Base-by-base conservation (phyloP, 37 sponge, comb jelly and placozoan species). In the Aplysina aerophoba region DNA sequence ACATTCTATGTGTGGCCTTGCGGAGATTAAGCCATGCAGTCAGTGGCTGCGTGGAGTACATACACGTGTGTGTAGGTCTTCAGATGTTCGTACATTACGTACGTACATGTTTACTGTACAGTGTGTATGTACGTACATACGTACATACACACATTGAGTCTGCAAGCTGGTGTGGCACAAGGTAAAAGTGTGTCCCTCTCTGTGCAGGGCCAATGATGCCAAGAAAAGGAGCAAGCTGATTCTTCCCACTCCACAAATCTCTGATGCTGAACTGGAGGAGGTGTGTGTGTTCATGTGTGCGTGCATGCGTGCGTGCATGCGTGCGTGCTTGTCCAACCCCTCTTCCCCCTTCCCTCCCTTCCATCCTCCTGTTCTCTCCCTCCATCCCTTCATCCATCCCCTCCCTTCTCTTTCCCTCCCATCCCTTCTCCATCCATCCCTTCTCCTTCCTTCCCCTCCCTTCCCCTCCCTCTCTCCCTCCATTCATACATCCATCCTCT, bases 201-300 rank as follows among this genome's bases (percentile, higher is more conserved):
- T 3, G 1, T 55, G 8, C 75, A 39, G 27, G 0, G 17, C 27
- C 63, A 64, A n/a, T 74, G 36, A 87, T 0, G 74, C 73, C 31
- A 88, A 66, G 75, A 98, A 96, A 81, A 60, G 99, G 27, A 93
- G 96, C 84, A 98, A 98, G 71, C 89, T 98, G 55, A 93, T 98
- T 17, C 91, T 98, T 8, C 99, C 99, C 25, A 79, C 99, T 66
- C 99, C 99, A 13, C 99, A 98, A 84, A 92, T 98, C 33, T 94
- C 96, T n/a, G 96, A 98, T 41, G 15, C 56, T 59, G 99, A 98
- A 57, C 67, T 98, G 27, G 95, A 94, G 62, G 99, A 98, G 89
- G 92, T 94, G 44, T 24, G 81, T 54, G 24, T 25, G 78, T 75
- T 21, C n/a, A 25, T 67, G 33, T 6, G 27, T 34, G 40, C 31